Base-by-base conservation (phyloP, 2,888 invertebrate genomes). In the Rhagium mordax region DNA sequence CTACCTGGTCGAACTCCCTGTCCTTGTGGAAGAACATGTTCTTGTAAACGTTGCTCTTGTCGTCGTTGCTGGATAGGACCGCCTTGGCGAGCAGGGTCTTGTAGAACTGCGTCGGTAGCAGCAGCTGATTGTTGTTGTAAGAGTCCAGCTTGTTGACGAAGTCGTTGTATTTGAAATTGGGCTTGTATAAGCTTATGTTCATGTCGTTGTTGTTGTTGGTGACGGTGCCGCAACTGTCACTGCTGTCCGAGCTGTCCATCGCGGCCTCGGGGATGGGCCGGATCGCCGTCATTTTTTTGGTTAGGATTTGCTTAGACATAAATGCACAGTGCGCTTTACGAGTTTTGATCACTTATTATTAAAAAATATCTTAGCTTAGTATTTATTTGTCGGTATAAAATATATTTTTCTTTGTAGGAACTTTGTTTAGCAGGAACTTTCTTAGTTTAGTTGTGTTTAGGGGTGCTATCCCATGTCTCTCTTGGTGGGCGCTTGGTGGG, bases 31-130 rank as follows among this genome's bases (percentile, higher is more conserved):
- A 87, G 76, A 88, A 82, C 87, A 88, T 88, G 76, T 88, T 88
- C 80, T 88, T 88, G 74, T 88, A 88, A 61, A 88, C 86, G 70
- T 86, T 87, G 67, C 70, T 83, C 77, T 88, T 88, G 71, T 88
- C 87, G 75, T 88, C 88, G 84, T 87, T 85, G 74, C 85, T 90
- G 59, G 91, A 91, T 66, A 92, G 88, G 15, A 92, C 91, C n/a
- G 92, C 92, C 84, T 90, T 94, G 10, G 94, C 94, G 83, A 95
- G 88, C 75, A 95, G 90, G 82, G 92, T 95, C 87, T 95, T 95
- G 85, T 95, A 95, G 81, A 95, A 89, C 84, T 95, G 94, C 70
- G 94, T 92, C 8, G 94, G 94, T 75, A 95, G 88, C 65, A 95
- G 72, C 75, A 88, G 79, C 78, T 88, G 88, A 76, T 88, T 88